Base-by-base conservation (phyloP, 2,888 invertebrate genomes). In the Thera britannica region DNA sequence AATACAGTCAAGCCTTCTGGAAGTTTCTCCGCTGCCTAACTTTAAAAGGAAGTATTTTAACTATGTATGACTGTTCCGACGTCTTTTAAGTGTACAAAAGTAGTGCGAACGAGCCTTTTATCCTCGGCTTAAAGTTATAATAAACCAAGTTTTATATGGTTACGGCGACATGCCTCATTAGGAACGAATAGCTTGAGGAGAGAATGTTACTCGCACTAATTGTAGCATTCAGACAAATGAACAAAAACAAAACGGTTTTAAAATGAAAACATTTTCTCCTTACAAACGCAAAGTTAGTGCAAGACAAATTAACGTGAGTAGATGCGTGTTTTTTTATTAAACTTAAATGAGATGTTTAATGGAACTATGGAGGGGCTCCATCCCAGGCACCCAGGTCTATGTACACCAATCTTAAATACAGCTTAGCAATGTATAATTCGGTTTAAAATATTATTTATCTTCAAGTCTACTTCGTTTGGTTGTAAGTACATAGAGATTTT, bases 31-130 rank as follows among this genome's bases (percentile, higher is more conserved):
- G 77, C 69, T 71, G 78, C 73, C 77, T 76, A 81, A 84, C 77
- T 83, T 86, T 78, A 79, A 23, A 82, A 81, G 78, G 71, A 84
- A 86, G 82, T 84, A 85, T 85, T 86, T 78, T 81, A 84, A 73
- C 71, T 71, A 73, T 73, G 68, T 67, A 68, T 67, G 60, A 58
- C 64, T 62, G 65, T 63, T 70, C 67, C 38, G 65, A 65, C 66
- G 61, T 70, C 70, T 70, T 71, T 63, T 67, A 74, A 68, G 72
- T 72, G 67, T 71, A 71, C 68, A 67, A 72, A 67, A 71, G 68
- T 70, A 59, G 71, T 72, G 69, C 62, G 60, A 66, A 63, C 54
- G 8, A 64, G 61, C 38, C 59, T 71, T 74, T 71, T 70, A 57
- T 65, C 48, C 56, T 49, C 54, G 46, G 52, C 62, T 66, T 60